Evolutionary conservation across 1,140 invertebrate genomes (phyloP), one percentile per base, ranked within the genome.

Genomic region (Bathynomus jamesi): DNA sequence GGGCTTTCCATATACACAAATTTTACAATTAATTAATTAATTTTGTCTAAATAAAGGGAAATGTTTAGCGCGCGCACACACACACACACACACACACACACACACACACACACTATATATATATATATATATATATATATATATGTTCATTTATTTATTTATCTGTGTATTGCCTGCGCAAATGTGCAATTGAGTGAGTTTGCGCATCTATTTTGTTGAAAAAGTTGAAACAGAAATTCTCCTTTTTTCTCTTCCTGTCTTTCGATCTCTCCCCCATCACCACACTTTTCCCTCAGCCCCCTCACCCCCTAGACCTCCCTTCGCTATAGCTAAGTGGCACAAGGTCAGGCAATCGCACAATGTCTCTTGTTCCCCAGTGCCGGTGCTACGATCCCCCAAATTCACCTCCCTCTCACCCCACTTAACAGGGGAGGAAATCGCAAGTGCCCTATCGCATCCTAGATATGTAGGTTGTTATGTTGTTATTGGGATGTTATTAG

Each of bases 281-380:
- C 25, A 0, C n/a, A 4, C 25, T 65, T 2, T 25, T 28, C 63
- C 27, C 63, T 28, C 5, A 29, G 21, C 21, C 2, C 5, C 24
- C 61, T 21, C 61, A 3, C 63, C 63, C 3, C n/a, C 63, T 28
- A 2, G n/a, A 10, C n/a, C 28, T 11, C 63, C 63, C 27, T 69
- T 69, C 28, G 32, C 67, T 28, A 69, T 27, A 53, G 72, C 72
- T 29, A 74, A 74, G 73, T 74, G 73, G 70, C 70, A 67, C 70
- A 75, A 75, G 74, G 74, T 69, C 67, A 73, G 31, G 67, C 66
- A 46, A 53, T 60, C 71, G 31, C 63, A 71, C 72, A 65, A 60
- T 24, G 65, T 46, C 72, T 61, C n/a, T 28, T 40, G 10, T 70
- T 62, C 28, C 28, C 11, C 29, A 11, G 24, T 68, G 66, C 65